Base-by-base conservation (phyloP, 2,113 vertebrate genomes). In the Brachypteracias leptosomus region DNA sequence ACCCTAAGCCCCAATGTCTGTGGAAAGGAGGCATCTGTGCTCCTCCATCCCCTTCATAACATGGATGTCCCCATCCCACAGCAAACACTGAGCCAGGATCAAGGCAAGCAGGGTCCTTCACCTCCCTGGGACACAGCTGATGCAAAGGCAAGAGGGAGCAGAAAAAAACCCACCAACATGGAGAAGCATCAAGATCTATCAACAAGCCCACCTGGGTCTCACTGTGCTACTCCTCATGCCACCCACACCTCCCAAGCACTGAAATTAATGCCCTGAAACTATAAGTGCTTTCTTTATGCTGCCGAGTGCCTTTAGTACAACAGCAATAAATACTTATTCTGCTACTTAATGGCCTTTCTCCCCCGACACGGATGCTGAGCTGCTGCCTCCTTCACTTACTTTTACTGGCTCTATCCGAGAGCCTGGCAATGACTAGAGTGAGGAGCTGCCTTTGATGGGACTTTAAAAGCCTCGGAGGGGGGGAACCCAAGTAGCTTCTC, bases 251-350 rank as follows among this genome's bases (percentile, higher is more conserved):
- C 79, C 87, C 71, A n/a, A 19, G 33, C 2, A 1, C 44, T 13
- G 80, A 62, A 95, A 92, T 95, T 65, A 63, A 92, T 51, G 89
- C 83, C 58, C 89, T 57, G 83, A 38, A 88, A 86, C 72, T 6
- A 20, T 0, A 70, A n/a, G 59, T 1, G 75, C 66, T 84, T 73
- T 18, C 90, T 72, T 82, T 9, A 9, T 15, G 67, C 88, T 44
- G 71, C 67, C 2, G 6, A 79, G 58, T 20, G 52, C 71, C 88
- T 67, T 80, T 87, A 85, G 70, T 7, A 67, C 65, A 93, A 36
- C 78, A 77, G 95, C 95, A 88, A 89, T 96, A 96, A 96, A 95
- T 77, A 89, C 65, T 85, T 59, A 78, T 85, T 85, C 87, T 54
- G 54, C 79, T 83, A 36, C 65, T 93, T 87, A 85, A 97, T 75